Percentiles rank a stretch among this genome's conserved stretches.
Conservation (phyloP, 1,140 invertebrate genomes). For the Monomorium pharaonis region DNA sequence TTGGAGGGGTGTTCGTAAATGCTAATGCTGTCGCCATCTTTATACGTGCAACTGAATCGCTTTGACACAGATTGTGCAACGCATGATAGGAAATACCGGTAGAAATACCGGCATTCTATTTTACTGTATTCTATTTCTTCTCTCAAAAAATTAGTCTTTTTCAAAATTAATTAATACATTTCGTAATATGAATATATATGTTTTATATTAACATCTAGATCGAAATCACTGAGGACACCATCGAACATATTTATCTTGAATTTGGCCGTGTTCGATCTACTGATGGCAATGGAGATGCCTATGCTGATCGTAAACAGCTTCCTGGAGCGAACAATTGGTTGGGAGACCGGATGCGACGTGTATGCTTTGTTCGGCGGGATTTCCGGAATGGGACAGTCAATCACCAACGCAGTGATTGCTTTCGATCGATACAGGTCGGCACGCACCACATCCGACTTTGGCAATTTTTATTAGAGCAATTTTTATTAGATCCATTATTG, state of each 20-base stretch:
- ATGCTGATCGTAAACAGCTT: slow-evolving; percentile 90
- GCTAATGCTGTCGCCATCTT: slow-evolving; percentile 39
- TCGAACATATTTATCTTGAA: slow-evolving; percentile 93
- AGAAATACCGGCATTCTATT: no score
- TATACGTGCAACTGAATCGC: not conserved
- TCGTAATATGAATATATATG: not conserved
- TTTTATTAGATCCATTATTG: not conserved
- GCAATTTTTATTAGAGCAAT: not conserved
- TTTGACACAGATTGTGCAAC: not conserved
- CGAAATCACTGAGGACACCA: slow-evolving; percentile 90
- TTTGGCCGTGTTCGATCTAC: slow-evolving; percentile 90
- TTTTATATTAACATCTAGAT: slow-evolving; percentile 83
- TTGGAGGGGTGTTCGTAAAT: not conserved
- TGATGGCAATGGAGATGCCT: slow-evolving; percentile 92
- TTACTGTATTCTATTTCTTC: not conserved
- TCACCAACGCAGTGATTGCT: slow-evolving; percentile 91
- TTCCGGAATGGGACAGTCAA: slow-evolving; percentile 90
- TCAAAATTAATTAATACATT: not conserved
- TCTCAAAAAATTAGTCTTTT: not conserved
- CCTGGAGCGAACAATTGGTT: slow-evolving; percentile 88
- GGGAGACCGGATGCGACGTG: slow-evolving; percentile 89
- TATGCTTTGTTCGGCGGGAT: slow-evolving; percentile 89
- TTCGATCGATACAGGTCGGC: slow-evolving; percentile 90
- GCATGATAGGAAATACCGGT: not conserved
- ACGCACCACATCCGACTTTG: slow-evolving; percentile 18